These are phyloP conservation scores for Melanaphis sacchari DNA, from an alignment of 1,140 invertebrate species.

Conservation along the genomic window DNA sequence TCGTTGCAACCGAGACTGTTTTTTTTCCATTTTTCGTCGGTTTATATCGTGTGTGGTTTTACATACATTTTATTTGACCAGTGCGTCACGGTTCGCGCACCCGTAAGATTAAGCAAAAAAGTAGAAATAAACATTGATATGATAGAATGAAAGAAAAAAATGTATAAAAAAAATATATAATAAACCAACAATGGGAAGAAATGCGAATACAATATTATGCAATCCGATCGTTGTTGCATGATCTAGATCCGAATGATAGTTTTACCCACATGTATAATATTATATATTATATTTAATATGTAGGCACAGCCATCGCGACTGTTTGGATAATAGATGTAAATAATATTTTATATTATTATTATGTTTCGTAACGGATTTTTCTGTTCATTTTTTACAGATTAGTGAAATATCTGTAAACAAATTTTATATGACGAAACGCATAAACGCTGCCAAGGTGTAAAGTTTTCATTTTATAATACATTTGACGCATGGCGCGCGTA, in stretches of 20 bases:
- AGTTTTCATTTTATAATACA: neutral
- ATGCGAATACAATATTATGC: conserved; percentile 21
- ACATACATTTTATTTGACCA: neutral
- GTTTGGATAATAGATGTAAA: conserved; percentile 13
- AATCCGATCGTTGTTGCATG: conserved; percentile 22
- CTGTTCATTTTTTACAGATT: neutral
- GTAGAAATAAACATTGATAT: neutral
- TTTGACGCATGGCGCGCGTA: neutral
- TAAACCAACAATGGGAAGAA: neutral
- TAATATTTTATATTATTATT: conserved; percentile 21
- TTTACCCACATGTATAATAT: neutral
- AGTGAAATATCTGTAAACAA: neutral
- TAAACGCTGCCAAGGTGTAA: neutral
- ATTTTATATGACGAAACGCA: neutral
- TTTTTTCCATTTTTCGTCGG: neutral
- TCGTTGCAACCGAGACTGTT: neutral
- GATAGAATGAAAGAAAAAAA: neutral
- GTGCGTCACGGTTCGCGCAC: conserved; percentile 13
- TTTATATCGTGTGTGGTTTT: conserved; percentile 12
- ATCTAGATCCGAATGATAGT: conserved; percentile 7
- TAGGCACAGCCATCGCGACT: neutral
- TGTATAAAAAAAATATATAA: neutral
- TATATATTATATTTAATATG: neutral
- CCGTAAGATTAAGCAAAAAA: conserved; percentile 23
- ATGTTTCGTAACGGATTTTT: neutral